Percentiles rank a stretch among this genome's conserved stretches.
Evolutionary conservation across 1,140 invertebrate genomes (phyloP).

Genomic region (Chlorops oryzae): DNA sequence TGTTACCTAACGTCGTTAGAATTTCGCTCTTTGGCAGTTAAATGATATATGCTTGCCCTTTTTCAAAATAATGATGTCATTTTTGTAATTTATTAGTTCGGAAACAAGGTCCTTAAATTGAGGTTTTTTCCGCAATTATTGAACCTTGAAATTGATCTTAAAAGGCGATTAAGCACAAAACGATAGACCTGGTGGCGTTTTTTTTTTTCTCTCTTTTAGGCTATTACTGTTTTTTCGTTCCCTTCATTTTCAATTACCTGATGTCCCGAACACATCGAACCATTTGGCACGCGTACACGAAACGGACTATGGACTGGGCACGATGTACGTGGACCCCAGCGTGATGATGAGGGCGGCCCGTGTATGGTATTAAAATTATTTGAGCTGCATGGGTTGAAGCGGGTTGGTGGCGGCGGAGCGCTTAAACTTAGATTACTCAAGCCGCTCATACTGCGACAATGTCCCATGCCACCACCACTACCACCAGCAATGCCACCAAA

Average conservation of each 20-base stretch:
- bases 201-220: background rate
- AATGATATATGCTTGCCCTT: too few relatives aligned
- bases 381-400: constrained; percentile 47
- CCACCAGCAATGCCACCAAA: constrained; percentile 17
- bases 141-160: too few relatives aligned
- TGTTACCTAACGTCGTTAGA: too few relatives aligned
- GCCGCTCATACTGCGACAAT: constrained; percentile 41
- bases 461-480: constrained; percentile 16
- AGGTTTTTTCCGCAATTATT: too few relatives aligned
- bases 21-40: too few relatives aligned
- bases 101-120: too few relatives aligned
- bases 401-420: constrained; percentile 30
- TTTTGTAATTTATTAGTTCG: too few relatives aligned
- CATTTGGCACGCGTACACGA: constrained; percentile 55
- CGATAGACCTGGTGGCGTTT: too few relatives aligned
- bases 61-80: too few relatives aligned
- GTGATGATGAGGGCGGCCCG: constrained; percentile 24
- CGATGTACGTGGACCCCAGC: constrained; percentile 47
- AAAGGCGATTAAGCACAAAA: too few relatives aligned
- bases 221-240: background rate
- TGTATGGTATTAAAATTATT: constrained; percentile 26
- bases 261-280: constrained; percentile 50
- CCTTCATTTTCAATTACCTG: constrained; percentile 44
- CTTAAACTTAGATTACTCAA: constrained; percentile 27
- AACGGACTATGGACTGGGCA: constrained; percentile 61